Evolutionary conservation across 2,797 vertebrate genomes (phyloP).

Genomic region (Denticeps clupeoides): DNA sequence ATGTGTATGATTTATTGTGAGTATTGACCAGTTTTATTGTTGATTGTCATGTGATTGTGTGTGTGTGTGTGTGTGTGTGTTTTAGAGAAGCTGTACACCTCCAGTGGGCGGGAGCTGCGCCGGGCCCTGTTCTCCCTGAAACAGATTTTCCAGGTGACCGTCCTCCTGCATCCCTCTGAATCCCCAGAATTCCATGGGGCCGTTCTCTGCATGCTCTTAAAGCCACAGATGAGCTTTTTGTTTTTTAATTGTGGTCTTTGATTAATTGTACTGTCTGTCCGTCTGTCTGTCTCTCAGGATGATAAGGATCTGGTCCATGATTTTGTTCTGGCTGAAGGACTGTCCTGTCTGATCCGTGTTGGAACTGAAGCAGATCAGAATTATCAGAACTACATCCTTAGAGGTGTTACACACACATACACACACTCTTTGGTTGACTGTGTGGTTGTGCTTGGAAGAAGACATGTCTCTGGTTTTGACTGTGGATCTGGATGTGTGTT

Average conservation of each 20-base stretch:
- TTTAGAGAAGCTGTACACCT: constrained; percentile 92
- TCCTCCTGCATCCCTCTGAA: not conserved
- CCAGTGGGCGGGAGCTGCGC: constrained; percentile 82
- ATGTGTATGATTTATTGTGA: too few species aligned
- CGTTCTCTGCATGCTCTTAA: not conserved
- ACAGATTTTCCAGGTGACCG: constrained; percentile 93
- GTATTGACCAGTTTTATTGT: too few species aligned
- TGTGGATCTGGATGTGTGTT: too few species aligned
- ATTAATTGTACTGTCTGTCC: constrained; percentile 17
- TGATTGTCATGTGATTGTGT: not conserved
- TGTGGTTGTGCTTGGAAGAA: too few species aligned
- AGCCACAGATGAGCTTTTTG: too few species aligned
- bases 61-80: constrained; percentile 1
- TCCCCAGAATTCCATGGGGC: not conserved
- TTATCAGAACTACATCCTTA: constrained; percentile 97
- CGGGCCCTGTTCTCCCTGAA: constrained; percentile 94
- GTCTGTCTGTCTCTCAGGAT: too few species aligned
- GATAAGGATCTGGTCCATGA: constrained; percentile 98
- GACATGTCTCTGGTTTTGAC: too few species aligned
- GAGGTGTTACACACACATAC: constrained; percentile 59
- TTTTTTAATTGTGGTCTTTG: not conserved
- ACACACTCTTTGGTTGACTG: too few species aligned
- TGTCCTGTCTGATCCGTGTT: constrained; percentile 92
- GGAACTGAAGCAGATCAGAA: constrained; percentile 95
- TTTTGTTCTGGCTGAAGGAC: constrained; percentile 87